Evolutionary conservation across 53 echinoderm and acorn worm species (phyloP).

Genomic region (Astropecten irregularis): DNA sequence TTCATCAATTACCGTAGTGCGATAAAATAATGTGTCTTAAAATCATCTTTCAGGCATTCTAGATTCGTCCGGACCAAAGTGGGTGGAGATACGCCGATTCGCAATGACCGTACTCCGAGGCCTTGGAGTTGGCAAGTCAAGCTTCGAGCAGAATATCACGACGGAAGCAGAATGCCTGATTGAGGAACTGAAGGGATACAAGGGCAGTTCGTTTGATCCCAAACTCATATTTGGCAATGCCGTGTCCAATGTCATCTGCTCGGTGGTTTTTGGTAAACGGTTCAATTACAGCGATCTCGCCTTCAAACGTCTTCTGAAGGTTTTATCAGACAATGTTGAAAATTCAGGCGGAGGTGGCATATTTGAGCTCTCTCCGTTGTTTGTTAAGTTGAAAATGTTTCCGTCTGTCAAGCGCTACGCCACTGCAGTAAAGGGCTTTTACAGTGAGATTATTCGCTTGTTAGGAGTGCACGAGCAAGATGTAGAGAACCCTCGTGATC

Average conservation of each 20-base stretch:
- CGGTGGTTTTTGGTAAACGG: too few species aligned
- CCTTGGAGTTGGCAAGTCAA: constrained; percentile 45
- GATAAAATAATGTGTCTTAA: not conserved
- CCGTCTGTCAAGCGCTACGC: not conserved
- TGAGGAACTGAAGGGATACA: too few species aligned
- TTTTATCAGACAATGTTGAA: too few species aligned
- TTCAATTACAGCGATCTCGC: too few species aligned
- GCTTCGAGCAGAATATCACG: constrained; percentile 40
- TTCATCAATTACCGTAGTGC: not conserved
- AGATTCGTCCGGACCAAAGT: constrained; percentile 26
- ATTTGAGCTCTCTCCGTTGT: not conserved
- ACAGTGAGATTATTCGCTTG: not conserved
- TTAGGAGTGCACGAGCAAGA: not conserved
- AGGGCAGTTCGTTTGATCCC: too few species aligned
- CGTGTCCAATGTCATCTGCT: too few species aligned
- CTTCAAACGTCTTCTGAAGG: too few species aligned
- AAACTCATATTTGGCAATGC: too few species aligned
- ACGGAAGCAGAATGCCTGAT: constrained; percentile 21
- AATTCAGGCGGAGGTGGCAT: not conserved
- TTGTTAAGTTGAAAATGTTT: not conserved
- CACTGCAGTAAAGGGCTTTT: not conserved
- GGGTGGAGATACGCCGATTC: constrained; percentile 50
- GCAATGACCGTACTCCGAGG: constrained; percentile 28
- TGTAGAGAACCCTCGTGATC: not conserved
- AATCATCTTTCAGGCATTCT: constrained; percentile 8